A percentile compares a stretch with the other conserved stretches of the same genome.
Conservation (phyloP, 2,113 vertebrate genomes). For the Coryphaenoides rupestris region DNA sequence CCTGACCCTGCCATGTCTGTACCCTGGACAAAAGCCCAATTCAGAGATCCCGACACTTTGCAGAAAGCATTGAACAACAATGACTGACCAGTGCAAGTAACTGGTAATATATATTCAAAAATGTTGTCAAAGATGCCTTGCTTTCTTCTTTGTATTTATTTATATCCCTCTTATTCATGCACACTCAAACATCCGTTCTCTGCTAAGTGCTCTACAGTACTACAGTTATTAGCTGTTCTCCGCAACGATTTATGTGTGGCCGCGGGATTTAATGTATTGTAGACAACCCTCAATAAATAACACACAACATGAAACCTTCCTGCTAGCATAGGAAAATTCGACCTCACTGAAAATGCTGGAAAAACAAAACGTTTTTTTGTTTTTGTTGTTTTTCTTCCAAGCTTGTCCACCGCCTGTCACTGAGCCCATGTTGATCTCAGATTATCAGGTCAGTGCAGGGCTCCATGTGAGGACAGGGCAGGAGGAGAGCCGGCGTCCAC, state of each 20-base stretch:
- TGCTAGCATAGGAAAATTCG: slow-evolving; percentile 7
- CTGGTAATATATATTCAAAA: neutral
- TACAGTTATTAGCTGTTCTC: slow-evolving; percentile 19
- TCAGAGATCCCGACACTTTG: slow-evolving; percentile 38
- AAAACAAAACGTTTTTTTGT: neutral
- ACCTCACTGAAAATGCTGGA: slow-evolving; percentile 22
- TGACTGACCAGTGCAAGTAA: slow-evolving; percentile 14
- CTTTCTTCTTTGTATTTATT: too few species aligned
- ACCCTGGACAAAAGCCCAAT: slow-evolving; percentile 51
- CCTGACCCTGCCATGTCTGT: slow-evolving; percentile 59
- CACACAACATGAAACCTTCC: slow-evolving; percentile 44
- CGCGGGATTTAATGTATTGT: slow-evolving; percentile 35
- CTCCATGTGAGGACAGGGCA: too few species aligned
- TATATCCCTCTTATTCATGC: slow-evolving; percentile 39
- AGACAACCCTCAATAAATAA: slow-evolving; percentile 47
- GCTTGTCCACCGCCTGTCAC: too few species aligned
- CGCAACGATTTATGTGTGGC: slow-evolving; percentile 41
- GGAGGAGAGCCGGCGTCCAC: too few species aligned
- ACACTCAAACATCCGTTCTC: slow-evolving; percentile 46
- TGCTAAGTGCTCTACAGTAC: slow-evolving; percentile 4
- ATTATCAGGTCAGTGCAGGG: too few species aligned
- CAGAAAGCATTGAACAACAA: slow-evolving; percentile 27
- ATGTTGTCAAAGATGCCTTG: neutral
- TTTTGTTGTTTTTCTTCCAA: too few species aligned
- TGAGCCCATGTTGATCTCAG: too few species aligned